A percentile compares a stretch with the other conserved stretches of the same genome.
These are phyloP conservation scores for Drosophila sp. DNA, from an alignment of 1,140 invertebrate species.

Conservation along the genomic window DNA sequence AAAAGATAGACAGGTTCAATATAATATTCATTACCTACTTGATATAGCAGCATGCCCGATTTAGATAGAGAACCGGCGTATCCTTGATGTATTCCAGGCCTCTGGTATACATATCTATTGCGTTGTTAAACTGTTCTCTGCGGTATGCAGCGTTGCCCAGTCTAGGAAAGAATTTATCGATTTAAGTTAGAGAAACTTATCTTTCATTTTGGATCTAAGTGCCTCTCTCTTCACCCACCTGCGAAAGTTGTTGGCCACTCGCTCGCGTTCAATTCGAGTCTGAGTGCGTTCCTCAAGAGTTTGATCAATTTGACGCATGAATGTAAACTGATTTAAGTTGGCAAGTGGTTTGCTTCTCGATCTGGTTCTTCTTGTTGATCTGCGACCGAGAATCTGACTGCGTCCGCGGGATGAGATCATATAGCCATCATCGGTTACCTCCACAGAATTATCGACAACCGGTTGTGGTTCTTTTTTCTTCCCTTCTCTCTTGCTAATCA, in stretches of 20 bases:
- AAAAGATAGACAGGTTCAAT: neutral
- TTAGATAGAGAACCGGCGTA: conserved; percentile 60
- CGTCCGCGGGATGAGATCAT: neutral
- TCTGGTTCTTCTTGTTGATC: conserved; percentile 7
- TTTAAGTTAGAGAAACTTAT: no score
- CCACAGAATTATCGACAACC: neutral
- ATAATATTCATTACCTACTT: conserved; percentile 48
- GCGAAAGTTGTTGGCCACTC: conserved; percentile 55
- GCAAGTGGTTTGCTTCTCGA: neutral
- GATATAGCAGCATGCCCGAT: conserved; percentile 49
- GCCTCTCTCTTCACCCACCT: conserved; percentile 2
- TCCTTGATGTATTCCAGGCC: conserved; percentile 49
- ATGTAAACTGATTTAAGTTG: conserved; percentile 56
- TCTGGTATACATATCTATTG: conserved; percentile 40
- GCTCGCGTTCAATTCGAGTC: conserved; percentile 38
- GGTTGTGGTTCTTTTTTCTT: neutral
- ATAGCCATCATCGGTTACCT: neutral
- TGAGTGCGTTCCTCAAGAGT: conserved; percentile 3
- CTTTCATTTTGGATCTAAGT: no score
- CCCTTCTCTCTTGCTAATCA: neutral
- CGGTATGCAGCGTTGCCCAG: conserved; percentile 56
- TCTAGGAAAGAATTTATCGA: conserved; percentile 1
- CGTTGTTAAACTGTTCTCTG: conserved; percentile 10
- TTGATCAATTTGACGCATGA: conserved; percentile 59
- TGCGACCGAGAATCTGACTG: neutral